phyloP scores from a whole-genome alignment of 2,113 vertebrate species.

The Phainopepla nitens region DNA sequence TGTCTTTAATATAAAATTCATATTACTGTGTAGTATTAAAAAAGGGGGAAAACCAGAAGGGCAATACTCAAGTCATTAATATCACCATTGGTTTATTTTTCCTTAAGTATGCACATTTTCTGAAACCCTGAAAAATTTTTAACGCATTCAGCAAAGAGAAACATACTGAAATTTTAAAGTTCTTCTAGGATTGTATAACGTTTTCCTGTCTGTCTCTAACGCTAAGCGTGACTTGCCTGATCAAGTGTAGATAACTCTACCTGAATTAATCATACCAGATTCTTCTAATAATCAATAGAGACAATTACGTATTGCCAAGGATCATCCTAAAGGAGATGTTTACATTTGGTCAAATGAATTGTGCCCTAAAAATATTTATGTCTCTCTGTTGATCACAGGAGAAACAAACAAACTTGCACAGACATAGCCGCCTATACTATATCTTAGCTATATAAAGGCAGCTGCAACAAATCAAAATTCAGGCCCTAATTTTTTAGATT shows the following conservation, averaged over 20 bases:
- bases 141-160: neutral
- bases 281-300: neutral
- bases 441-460: neutral
- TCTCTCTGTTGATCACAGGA: neutral
- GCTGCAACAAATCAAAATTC: neutral
- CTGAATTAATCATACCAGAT: neutral
- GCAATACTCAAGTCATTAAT: neutral
- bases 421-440: neutral
- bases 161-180: neutral
- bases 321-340: neutral
- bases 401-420: neutral
- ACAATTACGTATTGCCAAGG: neutral
- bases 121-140: neutral
- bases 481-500: neutral
- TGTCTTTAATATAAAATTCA: neutral
- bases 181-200: neutral
- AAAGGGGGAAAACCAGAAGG: fast-evolving
- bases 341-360: neutral
- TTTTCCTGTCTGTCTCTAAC: neutral
- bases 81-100: neutral
- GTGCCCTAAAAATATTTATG: neutral
- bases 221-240: neutral
- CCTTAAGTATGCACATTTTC: neutral
- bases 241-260: neutral
- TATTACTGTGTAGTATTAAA: neutral